A percentile compares a stretch with the other conserved stretches of the same genome.
Evolutionary conservation across 2,797 vertebrate genomes (phyloP).

Genomic region (Sebastes aleutianus): DNA sequence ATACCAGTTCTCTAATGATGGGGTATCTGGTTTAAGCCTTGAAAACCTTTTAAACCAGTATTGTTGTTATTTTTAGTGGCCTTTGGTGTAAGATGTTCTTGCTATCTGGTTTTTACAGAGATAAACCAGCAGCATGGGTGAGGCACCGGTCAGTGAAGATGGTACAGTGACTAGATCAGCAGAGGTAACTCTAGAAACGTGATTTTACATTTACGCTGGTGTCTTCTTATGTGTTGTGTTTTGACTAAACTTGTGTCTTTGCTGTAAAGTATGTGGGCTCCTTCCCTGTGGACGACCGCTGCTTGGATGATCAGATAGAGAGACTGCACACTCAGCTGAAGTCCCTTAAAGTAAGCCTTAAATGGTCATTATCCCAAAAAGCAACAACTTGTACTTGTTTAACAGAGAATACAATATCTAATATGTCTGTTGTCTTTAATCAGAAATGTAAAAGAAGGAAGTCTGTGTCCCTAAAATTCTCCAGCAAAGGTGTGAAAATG

Average conservation of each 20-base stretch:
- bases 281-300: conserved; percentile 88
- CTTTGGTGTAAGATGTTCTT: not conserved
- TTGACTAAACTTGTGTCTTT: not conserved
- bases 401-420: fast-evolving
- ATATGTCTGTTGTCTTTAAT: not conserved
- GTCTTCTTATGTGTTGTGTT: not conserved
- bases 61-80: not conserved
- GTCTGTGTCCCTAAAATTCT: conserved; percentile 89
- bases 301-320: conserved; percentile 86
- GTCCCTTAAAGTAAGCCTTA: conserved; percentile 82
- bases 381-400: not conserved
- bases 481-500: conserved; percentile 92
- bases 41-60: too few relatives aligned
- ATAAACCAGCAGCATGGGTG: conserved; percentile 69
- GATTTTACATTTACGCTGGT: not conserved
- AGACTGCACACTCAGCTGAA: conserved; percentile 85
- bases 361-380: not conserved
- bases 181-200: conserved; percentile 68
- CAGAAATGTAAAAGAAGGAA: conserved; percentile 84
- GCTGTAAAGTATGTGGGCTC: conserved; percentile 90
- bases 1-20: too few relatives aligned
- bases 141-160: conserved; percentile 65
- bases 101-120: not conserved
- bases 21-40: too few relatives aligned
- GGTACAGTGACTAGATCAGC: conserved; percentile 79